Base-by-base conservation (phyloP, 53 echinoderm and acorn worm species). In the Mesocentrotus franciscanus region DNA sequence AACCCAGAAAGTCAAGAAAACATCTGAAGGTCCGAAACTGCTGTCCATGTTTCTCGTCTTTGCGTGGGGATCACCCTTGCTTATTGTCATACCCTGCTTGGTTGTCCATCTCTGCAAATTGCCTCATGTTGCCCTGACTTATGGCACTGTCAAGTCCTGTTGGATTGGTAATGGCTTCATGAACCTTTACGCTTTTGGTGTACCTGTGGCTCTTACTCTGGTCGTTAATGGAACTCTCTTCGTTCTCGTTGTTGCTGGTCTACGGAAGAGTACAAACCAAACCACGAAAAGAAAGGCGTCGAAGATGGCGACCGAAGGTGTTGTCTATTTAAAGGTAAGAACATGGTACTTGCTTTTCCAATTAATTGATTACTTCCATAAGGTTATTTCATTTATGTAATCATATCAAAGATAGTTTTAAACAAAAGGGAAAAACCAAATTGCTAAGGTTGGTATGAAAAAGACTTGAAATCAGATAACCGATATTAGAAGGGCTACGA, bases 81-180 rank as follows among this genome's bases (percentile, higher is more conserved):
- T 93, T 1, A 85, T 97, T 20, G 96, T 97, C 26, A 22, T 97
- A 7, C 96, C 96, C 12, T 97, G 97, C 78, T 71, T 96, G 29
- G 42, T 93, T 0, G 75, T 97, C 8, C 95, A 97, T 72, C 68
- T 96, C 18, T 93, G 95, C 30, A 93, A 79, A 64, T 93, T 93
- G 95, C 42, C 83, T 9, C 81, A 95, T 27, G 78, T 97, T 60
- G 90, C 95, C 16, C 66, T 97, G 6, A 84, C 62, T 26, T 97
- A 97, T 92, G 97, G 96, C 1, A 91, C 78, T 0, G 68, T 34
- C 14, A 49, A 74, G 12, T 87, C 85, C 62, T 97, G 97, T 27
- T 97, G 97, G 97, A 90, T 97, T 26, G 89, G 95, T 10, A 92
- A 96, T 36, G 93, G 85, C 11, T 68, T 56, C 39, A 95, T 95